A percentile compares a stretch with the other conserved stretches of the same genome.
Conservation (phyloP, 2,113 vertebrate species). For the Acrocephalus kingi region DNA sequence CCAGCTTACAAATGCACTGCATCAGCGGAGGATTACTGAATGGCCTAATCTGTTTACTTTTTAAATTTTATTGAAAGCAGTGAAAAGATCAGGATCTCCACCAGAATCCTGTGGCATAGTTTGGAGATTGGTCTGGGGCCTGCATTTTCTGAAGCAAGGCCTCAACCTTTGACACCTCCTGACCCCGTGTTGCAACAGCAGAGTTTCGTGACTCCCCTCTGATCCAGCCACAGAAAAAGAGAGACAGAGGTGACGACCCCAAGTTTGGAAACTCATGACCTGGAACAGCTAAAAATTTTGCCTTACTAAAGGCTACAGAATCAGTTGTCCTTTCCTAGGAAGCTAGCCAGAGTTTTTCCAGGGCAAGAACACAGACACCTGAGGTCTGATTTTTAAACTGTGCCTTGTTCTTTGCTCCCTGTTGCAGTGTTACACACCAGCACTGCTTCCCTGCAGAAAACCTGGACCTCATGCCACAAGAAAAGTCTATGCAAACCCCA, state of each 20-base stretch:
- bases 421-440: neutral
- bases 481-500: neutral
- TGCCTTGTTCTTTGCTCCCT: neutral
- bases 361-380: neutral
- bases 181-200: neutral
- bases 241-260: neutral
- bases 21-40: neutral
- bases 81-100: neutral
- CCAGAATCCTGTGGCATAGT: neutral
- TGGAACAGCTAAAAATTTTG: neutral
- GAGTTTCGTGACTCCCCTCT: conserved; percentile 8
- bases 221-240: neutral
- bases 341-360: neutral
- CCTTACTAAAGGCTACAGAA: neutral
- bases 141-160: neutral
- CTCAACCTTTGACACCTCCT: conserved; percentile 22
- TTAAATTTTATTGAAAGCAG: neutral
- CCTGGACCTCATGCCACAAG: neutral
- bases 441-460: neutral
- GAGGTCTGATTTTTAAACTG: neutral
- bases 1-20: neutral
- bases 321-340: neutral
- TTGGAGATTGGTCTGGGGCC: neutral
- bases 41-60: neutral
- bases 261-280: neutral